Base-by-base conservation (phyloP, 2,888 invertebrate genomes). In the Ophonus ardosiacus region DNA sequence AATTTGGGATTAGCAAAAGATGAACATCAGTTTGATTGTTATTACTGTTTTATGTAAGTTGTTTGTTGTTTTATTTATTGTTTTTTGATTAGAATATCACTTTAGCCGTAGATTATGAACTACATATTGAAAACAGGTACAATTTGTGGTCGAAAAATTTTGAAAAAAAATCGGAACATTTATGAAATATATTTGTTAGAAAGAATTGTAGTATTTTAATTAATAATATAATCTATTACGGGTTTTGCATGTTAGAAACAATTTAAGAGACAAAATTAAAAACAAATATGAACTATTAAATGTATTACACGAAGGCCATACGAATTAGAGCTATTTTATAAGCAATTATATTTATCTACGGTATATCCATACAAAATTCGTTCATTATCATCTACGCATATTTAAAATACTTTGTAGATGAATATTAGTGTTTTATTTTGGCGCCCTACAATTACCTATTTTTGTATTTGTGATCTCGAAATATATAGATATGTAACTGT, bases 401-500 rank as follows among this genome's bases (percentile, higher is more conserved):
- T 5, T 63, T 63, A 21, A 24, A 13, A 59, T 17, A 59, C 6
- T 59, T 17, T 15, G 7, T 7, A 7, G 15, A 17, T 61, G 18
- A 18, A 18, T 18, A 21, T 21, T 21, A 18, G 24, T 63, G 21
- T 68, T 38, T 38, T 68, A 68, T 68, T 68, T 68, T 68, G 68
- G 68, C 68, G 68, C 68, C 68, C 24, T 7, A 18, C 63, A 63
- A 63, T 63, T 63, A 63, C 13, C 68, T 68, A 68, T 68, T 68
- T 68, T 24, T 68, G 68, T 68, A 38, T 68, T 38, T 38, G 40
- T 68, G 63, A 68, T 68, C 68, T 38, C 68, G 24, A 68, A 68
- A 68, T 68, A 68, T 68, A 24, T 78, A 78, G 13, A 31, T 57
- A 78, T 24, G 78, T 78, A 57, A 65, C 51, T 65, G 81, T 81